phyloP scores from a whole-genome alignment of 1,140 invertebrate genomes.

The Drosophila persimilis region DNA sequence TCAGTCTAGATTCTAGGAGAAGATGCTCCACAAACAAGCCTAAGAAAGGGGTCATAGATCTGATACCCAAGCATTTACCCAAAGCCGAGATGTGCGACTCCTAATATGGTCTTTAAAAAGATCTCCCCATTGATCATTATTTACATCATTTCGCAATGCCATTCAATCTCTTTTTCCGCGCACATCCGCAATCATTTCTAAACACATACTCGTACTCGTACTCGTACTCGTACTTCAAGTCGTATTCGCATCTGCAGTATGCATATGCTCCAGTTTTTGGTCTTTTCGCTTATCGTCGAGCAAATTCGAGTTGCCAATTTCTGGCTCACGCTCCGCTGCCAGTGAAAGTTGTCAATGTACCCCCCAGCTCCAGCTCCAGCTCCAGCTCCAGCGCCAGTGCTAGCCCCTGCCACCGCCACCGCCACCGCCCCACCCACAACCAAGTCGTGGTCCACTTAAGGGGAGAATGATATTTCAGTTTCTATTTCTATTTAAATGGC shows the following conservation, averaged over 20 bases:
- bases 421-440: no score
- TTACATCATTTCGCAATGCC: background rate
- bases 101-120: no score
- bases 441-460: slow-evolving; percentile 6
- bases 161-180: background rate
- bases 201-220: background rate
- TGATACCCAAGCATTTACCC: no score
- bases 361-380: background rate
- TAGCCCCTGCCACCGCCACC: slow-evolving; percentile 1
- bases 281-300: slow-evolving; percentile 2
- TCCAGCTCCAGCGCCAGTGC: background rate
- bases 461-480: slow-evolving; percentile 39
- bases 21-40: no score
- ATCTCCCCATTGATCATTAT: no score
- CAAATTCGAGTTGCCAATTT: slow-evolving; percentile 38
- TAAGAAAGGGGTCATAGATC: no score
- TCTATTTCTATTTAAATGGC: slow-evolving; percentile 42
- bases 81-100: no score
- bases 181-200: no score
- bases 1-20: no score
- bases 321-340: slow-evolving; percentile 33
- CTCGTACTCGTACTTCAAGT: background rate
- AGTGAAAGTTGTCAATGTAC: slow-evolving; percentile 43
- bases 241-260: background rate
- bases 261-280: slow-evolving; percentile 27